Evolutionary conservation across 2,888 invertebrate species (phyloP), one percentile per base, ranked within the genome.

Genomic region (Acrobasis consociella): DNA sequence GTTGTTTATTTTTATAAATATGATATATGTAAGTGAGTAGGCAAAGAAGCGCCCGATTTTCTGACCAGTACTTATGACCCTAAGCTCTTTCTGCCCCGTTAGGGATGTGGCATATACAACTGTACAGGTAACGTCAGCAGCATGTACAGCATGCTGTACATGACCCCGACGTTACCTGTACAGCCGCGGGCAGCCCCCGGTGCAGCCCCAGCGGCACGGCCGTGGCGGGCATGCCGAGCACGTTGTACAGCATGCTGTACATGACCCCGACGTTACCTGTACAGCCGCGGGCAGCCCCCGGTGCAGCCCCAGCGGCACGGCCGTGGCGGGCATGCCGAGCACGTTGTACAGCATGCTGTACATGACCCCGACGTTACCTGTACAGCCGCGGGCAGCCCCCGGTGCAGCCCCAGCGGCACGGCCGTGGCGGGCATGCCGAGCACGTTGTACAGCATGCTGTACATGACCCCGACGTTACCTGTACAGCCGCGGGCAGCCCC

Each of bases 371-470:
- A 2, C 65, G 31, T 8, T 69, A 97, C 95, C 91, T 97, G 97
- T 67, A 97, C 86, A 10, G 96, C 96, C 38, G 96, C 78, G 0
- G 97, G 97, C 64, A 97, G 81, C 1, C 96, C 93, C 74, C 0
- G 74, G 67, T 93, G 89, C 1, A 95, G 73, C 0, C 96, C 96
- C 95, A 83, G 94, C 0, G 97, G 97, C 63, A 96, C 95, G 67
- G 95, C 94, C 2, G 96, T 95, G n/a, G 95, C 94, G 1, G 97
- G 97, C 75, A 96, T 87, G 0, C 96, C 96, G 1, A 97, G 89
- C 3, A 95, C 86, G 86, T 97, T 97, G 79, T 95, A 94, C 64
- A 95, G 82, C 81, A 94, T 94, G 2, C 94, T 91, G 87, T 96
- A 97, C 59, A 93, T 79, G 49, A 94, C 94, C 22, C 3, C 22